These are phyloP conservation scores for Lepidurus couesii DNA, from an alignment of 1,140 invertebrate species.

Conservation along the genomic window DNA sequence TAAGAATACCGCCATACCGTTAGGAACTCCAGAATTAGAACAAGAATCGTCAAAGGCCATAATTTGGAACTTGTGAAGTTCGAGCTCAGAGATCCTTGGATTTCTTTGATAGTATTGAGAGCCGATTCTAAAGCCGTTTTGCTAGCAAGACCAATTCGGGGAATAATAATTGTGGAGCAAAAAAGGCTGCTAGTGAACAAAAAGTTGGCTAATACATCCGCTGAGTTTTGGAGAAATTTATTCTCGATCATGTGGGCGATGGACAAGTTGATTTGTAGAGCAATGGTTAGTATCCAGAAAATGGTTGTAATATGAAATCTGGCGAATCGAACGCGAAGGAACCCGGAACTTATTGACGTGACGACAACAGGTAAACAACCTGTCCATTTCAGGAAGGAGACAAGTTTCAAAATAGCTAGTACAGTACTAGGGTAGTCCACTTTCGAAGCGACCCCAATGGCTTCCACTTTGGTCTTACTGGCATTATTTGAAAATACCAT, in stretches of 20 bases:
- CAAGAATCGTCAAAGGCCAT: too few relatives aligned
- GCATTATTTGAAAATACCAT: neutral
- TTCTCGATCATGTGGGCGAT: neutral
- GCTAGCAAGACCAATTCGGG: neutral
- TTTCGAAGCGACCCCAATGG: neutral
- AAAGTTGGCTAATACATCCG: neutral
- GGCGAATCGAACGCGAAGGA: neutral
- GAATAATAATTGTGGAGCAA: neutral
- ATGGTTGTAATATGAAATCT: neutral
- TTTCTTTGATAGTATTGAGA: neutral
- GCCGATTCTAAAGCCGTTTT: neutral
- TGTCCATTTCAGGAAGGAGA: neutral
- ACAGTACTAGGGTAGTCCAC: neutral
- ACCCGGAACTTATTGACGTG: neutral
- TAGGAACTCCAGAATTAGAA: neutral
- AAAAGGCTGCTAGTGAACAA: neutral
- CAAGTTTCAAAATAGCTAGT: neutral
- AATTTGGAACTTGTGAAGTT: neutral
- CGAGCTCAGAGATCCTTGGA: neutral
- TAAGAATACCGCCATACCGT: neutral
- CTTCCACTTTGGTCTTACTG: neutral
- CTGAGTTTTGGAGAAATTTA: neutral
- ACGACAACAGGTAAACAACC: neutral
- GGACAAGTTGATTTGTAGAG: neutral
- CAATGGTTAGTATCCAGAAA: neutral